Conservation (phyloP, 2,113 vertebrate species). For the Varanus komodoensis region DNA sequence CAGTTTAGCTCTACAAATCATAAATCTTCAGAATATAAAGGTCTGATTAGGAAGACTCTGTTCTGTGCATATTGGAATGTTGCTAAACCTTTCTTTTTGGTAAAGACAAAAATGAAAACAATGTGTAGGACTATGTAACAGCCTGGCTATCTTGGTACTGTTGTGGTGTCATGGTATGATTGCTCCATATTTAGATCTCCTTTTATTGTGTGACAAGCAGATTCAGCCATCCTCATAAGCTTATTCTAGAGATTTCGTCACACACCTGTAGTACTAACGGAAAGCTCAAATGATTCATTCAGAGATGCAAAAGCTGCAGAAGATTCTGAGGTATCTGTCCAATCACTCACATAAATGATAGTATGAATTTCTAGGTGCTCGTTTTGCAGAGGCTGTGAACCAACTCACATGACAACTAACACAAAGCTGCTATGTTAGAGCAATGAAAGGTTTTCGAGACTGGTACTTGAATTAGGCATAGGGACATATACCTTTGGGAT, state of each 20-base stretch:
- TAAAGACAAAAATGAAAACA: not conserved
- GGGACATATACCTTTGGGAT: not conserved
- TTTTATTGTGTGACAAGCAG: not conserved
- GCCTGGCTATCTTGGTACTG: not conserved
- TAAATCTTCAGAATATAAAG: not conserved
- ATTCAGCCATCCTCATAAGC: not conserved
- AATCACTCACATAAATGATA: constrained; percentile 56
- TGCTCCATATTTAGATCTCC: not conserved
- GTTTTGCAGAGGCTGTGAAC: constrained; percentile 24
- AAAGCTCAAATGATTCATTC: constrained; percentile 44
- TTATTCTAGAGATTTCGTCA: not conserved
- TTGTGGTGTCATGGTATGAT: accelerated
- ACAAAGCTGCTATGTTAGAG: not conserved
- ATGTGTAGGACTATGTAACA: not conserved
- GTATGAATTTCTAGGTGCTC: constrained; percentile 32
- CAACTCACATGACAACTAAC: not conserved
- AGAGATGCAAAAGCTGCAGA: constrained; percentile 53
- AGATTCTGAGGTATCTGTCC: constrained; percentile 41
- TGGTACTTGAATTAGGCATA: not conserved
- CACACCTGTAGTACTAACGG: constrained; percentile 30
- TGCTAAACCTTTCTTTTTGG: not conserved
- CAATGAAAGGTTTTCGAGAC: not conserved
- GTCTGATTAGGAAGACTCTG: not conserved
- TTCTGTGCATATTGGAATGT: not conserved
- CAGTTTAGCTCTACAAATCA: not conserved